Percentiles rank a stretch among this genome's conserved stretches.
Conservation (phyloP, 2,797 vertebrate genomes). For the Squalus acanthias region DNA sequence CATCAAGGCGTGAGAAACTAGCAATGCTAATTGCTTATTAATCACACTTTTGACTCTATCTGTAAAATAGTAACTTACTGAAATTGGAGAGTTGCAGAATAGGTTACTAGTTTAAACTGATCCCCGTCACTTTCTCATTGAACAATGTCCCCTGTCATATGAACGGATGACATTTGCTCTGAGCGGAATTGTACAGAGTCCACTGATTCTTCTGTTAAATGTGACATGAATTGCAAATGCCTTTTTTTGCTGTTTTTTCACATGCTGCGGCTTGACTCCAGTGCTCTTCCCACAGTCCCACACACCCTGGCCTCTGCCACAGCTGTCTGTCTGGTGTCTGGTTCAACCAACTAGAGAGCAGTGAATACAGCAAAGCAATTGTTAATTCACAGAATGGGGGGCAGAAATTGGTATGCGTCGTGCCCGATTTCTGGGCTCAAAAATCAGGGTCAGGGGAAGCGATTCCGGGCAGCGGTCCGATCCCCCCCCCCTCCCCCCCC, state of each 20-base stretch:
- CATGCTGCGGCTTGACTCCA: conserved; percentile 55
- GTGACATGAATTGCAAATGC: conserved; percentile 77
- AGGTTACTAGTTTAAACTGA: conserved; percentile 37
- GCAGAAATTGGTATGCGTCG: conserved; percentile 23
- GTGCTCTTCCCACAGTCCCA: conserved; percentile 56
- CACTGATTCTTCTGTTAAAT: conserved; percentile 63
- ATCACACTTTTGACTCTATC: conserved; percentile 27
- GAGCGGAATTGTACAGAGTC: conserved; percentile 71
- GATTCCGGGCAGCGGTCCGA: neutral
- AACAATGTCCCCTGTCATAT: conserved; percentile 35
- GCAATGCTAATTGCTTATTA: conserved; percentile 35
- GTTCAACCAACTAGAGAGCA: conserved; percentile 50
- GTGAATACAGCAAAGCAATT: conserved; percentile 61
- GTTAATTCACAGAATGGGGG: conserved; percentile 51
- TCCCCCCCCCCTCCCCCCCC: neutral
- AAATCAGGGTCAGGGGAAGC: neutral
- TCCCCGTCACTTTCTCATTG: conserved; percentile 25
- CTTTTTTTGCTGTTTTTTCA: conserved; percentile 65
- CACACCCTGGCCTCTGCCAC: conserved; percentile 52
- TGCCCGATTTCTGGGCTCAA: neutral
- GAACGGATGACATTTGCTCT: conserved; percentile 70
- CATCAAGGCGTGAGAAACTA: conserved; percentile 35
- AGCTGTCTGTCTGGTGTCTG: conserved; percentile 61
- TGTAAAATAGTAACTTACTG: conserved; percentile 37
- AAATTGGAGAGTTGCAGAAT: conserved; percentile 32